Evolutionary conservation across 2,888 invertebrate species (phyloP).

Genomic region (Rhopalosiphum nymphaeae): DNA sequence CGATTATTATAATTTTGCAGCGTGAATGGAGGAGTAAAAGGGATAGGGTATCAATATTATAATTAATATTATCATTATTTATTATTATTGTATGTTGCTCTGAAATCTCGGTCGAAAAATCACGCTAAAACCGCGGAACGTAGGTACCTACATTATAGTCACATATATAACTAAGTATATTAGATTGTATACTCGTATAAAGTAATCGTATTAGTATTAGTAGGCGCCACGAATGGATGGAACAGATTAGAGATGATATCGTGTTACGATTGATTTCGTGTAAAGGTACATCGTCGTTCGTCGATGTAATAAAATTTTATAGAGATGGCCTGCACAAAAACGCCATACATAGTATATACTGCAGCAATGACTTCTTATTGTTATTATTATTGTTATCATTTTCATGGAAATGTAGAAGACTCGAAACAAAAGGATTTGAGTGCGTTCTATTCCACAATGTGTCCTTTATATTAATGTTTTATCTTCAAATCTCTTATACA

Average conservation of each 20-base stretch:
- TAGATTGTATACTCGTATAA: not conserved
- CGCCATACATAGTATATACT: not conserved
- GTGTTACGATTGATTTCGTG: not conserved
- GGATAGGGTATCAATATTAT: not conserved
- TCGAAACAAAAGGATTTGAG: not conserved
- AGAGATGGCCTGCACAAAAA: not conserved
- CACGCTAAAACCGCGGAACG: not conserved
- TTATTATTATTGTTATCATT: slow-evolving; percentile 16
- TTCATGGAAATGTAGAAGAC: not conserved
- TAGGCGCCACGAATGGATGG: not conserved
- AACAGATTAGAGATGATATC: not conserved
- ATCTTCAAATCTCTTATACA: not conserved
- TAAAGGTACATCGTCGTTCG: not conserved
- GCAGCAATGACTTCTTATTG: not conserved
- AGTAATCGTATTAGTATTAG: not conserved
- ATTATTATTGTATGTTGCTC: not conserved
- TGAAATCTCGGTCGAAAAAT: not conserved
- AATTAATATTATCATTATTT: not conserved
- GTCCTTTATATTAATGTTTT: not conserved
- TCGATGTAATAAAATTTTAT: slow-evolving; percentile 9
- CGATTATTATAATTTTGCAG: not conserved
- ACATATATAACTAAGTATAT: not conserved
- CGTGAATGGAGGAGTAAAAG: too few species aligned
- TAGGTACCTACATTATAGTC: not conserved
- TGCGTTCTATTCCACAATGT: not conserved